Evolutionary conservation across 2,888 invertebrate genomes (phyloP), one percentile per base, ranked within the genome.

Genomic region (Rhabditoides inermis): DNA sequence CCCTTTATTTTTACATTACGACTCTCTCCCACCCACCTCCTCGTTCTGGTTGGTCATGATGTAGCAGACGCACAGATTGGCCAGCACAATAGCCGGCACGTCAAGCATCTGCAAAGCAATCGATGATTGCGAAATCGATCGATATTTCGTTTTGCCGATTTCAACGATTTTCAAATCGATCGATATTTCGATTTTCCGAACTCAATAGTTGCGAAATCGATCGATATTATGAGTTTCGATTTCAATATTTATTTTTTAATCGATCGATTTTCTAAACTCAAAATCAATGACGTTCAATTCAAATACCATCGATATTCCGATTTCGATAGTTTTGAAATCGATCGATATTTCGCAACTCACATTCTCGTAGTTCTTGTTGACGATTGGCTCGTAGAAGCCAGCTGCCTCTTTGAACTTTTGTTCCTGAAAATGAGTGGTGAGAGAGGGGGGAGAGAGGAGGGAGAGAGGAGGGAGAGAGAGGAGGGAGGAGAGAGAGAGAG

Each of bases 31-130:
- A 40, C 46, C 15, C 63, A 80, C 80, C 82, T 94, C 94, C 78
- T 92, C 91, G 77, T 95, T 98, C 79, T 92, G 90, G 47, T 90
- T 88, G 2, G 91, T 94, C 94, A 98, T 94, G 69, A 98, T 94
- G 77, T 98, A 98, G 20, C 94, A 91, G 1, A 95, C 95, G 77
- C 98, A 99, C 30, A 98, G 81, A 79, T 99, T 98, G 23, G 95
- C 98, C 73, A 98, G 81, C 39, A 98, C 92, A 35, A 95, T 90
- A n/a, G 98, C 92, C 73, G 91, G 90, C 12, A 95, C 86, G 65
- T 87, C 86, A 77, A 98, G 82, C 72, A 98, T 70, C 75, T 76
- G 53, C 28, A 51, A 20, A 51, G 32, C 6, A 27, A n/a, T n/a
- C n/a, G n/a, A n/a, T n/a, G n/a, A n/a, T n/a, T n/a, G n/a, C n/a